These are phyloP conservation scores for Diachrysia chrysitis DNA, from an alignment of 2,888 invertebrate genomes.

Conservation along the genomic window DNA sequence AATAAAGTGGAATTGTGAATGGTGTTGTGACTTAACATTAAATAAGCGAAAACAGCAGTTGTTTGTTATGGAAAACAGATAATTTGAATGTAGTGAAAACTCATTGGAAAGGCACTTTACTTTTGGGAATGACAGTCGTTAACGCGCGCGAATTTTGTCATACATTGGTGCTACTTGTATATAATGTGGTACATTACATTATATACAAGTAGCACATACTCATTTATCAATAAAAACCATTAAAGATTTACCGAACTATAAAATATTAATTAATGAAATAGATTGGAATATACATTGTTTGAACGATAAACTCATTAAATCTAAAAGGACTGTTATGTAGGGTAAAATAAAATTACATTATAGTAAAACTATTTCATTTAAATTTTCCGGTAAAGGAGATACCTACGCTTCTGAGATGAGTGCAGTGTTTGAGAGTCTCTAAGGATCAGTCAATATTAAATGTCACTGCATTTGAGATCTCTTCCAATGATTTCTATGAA, in stretches of 20 bases:
- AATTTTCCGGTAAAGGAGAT: background rate
- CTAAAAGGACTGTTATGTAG: too few relatives aligned
- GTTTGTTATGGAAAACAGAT: background rate
- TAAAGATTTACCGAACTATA: too few relatives aligned
- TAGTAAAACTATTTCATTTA: background rate
- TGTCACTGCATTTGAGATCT: slow-evolving; percentile 3
- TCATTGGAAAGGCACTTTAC: background rate
- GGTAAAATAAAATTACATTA: too few relatives aligned
- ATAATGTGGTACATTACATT: too few relatives aligned
- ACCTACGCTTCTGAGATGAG: background rate
- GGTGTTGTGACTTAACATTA: slow-evolving; percentile 34
- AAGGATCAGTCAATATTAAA: slow-evolving; percentile 5
- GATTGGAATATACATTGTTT: too few relatives aligned
- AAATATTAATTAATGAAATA: too few relatives aligned
- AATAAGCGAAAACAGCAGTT: slow-evolving; percentile 10
- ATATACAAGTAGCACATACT: too few relatives aligned
- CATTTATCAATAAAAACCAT: too few relatives aligned
- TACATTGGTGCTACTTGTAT: background rate
- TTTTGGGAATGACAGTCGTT: background rate
- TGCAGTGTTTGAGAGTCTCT: slow-evolving; percentile 1
- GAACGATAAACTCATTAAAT: too few relatives aligned
- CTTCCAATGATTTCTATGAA: background rate
- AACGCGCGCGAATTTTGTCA: background rate
- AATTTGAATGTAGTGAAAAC: background rate
- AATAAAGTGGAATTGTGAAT: slow-evolving; percentile 17